phyloP scores from a whole-genome alignment of 2,113 vertebrate genomes.

The Halcyon malimbica region DNA sequence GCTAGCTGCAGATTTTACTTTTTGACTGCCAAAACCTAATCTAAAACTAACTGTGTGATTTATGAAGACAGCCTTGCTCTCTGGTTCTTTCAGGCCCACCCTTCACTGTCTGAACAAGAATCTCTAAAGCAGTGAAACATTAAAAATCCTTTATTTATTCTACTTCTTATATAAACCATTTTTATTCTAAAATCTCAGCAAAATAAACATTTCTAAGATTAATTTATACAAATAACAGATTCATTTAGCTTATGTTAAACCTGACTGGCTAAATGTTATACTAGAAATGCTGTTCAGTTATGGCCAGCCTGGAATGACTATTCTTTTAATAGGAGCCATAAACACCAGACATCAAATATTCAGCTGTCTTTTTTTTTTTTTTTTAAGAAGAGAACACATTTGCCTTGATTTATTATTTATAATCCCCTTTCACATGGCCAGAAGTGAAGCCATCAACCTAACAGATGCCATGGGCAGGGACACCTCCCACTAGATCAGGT shows the following conservation, averaged over 20 bases:
- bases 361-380: not conserved
- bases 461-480: not conserved
- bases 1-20: not conserved
- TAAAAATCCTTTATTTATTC: constrained; percentile 45
- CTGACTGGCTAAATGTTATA: not conserved
- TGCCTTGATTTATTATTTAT: constrained; percentile 27
- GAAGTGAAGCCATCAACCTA: constrained; percentile 16
- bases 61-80: not conserved
- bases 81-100: not conserved
- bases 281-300: not conserved
- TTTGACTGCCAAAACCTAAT: constrained; percentile 29
- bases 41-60: constrained; percentile 49
- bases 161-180: not conserved
- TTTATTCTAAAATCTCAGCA: constrained; percentile 45
- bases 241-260: constrained; percentile 10
- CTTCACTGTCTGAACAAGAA: not conserved
- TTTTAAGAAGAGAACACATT: not conserved
- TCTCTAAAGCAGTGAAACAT: not conserved
- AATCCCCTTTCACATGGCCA: not conserved
- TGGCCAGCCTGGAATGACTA: not conserved
- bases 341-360: not conserved
- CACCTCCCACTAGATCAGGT: too few species aligned
- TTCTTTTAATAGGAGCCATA: constrained; percentile 4
- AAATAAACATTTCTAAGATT: not conserved
- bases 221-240: not conserved